phyloP scores from a whole-genome alignment of 1,140 invertebrate genomes.

The Rhagoletis pomonella region DNA sequence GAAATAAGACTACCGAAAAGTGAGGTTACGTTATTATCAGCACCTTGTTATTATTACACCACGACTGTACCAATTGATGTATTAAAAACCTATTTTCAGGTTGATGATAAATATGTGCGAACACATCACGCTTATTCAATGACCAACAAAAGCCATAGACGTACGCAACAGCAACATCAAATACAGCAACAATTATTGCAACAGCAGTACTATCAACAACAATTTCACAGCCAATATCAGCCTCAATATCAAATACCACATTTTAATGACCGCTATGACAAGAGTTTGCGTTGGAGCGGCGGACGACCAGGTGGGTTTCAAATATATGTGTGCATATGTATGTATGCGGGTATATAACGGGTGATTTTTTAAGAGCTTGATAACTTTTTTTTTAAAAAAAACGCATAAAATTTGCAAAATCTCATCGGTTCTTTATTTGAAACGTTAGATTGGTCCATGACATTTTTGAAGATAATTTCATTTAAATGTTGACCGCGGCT shows the following conservation, averaged over 20 bases:
- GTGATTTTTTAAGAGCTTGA: too few relatives aligned
- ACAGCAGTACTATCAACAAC: constrained; percentile 65
- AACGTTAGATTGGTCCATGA: too few relatives aligned
- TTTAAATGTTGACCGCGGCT: too few relatives aligned
- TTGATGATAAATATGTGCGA: constrained; percentile 71
- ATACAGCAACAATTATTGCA: constrained; percentile 64
- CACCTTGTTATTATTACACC: too few relatives aligned
- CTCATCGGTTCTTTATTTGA: too few relatives aligned
- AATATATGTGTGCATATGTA: not conserved
- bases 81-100: constrained; percentile 59
- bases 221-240: constrained; percentile 68
- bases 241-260: constrained; percentile 70
- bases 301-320: constrained; percentile 60
- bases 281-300: constrained; percentile 69
- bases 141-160: constrained; percentile 68
- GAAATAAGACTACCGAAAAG: too few relatives aligned
- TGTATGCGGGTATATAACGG: not conserved
- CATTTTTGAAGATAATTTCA: too few relatives aligned
- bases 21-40: too few relatives aligned
- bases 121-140: constrained; percentile 72
- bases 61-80: too few relatives aligned
- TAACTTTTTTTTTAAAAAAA: too few relatives aligned
- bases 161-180: constrained; percentile 67
- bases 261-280: constrained; percentile 71
- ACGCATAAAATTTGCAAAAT: too few relatives aligned